Base-by-base conservation (phyloP, 2,113 vertebrate genomes). In the Ctenodactylus gundi region DNA sequence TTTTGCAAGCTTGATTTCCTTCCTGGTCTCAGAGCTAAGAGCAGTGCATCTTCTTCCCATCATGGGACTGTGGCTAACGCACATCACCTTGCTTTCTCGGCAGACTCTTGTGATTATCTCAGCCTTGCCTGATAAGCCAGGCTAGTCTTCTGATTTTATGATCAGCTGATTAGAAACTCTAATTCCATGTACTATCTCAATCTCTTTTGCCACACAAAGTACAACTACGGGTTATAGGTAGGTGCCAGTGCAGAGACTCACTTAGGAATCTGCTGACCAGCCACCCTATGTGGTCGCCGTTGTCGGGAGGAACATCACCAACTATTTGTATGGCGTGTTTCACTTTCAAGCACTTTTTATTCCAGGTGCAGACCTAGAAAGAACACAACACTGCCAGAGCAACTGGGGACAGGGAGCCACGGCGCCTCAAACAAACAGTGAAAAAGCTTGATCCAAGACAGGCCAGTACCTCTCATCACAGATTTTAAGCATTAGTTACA, bases 1-100 rank as follows among this genome's bases (percentile, higher is more conserved):
- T 77, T n/a, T 57, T 3, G 4, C 17, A 17, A 58, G 2, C 7
- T 6, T 39, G 7, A 17, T 29, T 46, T 23, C 23, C 4, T 29
- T 29, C 20, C 13, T 4, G 15, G 1, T 23, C 67, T 46, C 39
- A 27, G 2, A 20, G 12, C 13, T 1, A 0, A 34, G 80, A 18
- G 5, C 25, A 10, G 23, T 3, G 27, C 25, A 1, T 51, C 44
- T 87, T 60, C 4, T 60, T 23, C 10, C 15, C 1, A 3, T 3
- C 3, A n/a, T 6, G 29, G 6, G 10, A 18, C 8, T 34, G 7
- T n/a, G 21, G 21, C 46, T 10, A 44, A 25, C 6, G 20, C 13
- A 0, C 17, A 41, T 14, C 1, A 46, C 10, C 3, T 18, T 27
- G 46, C 17, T 78, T 20, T 39, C 49, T 64, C 8, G 6, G 25